A percentile compares a stretch with the other conserved stretches of the same genome.
These are phyloP conservation scores for Ophion costatus DNA, from an alignment of 2,888 invertebrate species.

Conservation along the genomic window DNA sequence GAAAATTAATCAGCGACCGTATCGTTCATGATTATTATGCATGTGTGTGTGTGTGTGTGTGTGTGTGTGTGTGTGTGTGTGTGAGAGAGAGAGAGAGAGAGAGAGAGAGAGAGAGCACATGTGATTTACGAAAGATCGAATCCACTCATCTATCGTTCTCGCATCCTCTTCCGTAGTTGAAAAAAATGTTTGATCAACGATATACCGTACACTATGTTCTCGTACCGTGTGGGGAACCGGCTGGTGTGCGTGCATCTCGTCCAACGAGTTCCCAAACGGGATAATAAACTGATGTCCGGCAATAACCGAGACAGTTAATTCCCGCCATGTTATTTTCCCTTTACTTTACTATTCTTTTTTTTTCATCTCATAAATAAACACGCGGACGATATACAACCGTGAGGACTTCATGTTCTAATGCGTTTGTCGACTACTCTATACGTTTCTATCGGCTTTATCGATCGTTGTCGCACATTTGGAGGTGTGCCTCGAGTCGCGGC, in stretches of 20 bases:
- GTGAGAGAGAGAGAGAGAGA: slow-evolving; percentile 3
- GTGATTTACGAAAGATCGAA: slow-evolving; percentile 40
- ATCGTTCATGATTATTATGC: slow-evolving; percentile 20
- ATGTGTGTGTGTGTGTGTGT: slow-evolving; percentile 8
- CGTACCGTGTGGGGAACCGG: slow-evolving; percentile 45
- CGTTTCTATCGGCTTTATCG: neutral
- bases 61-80: no score
- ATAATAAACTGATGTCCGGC: slow-evolving; percentile 64
- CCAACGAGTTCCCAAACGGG: slow-evolving; percentile 62
- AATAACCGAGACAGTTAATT: slow-evolving; percentile 66
- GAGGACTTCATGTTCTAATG: slow-evolving; percentile 8
- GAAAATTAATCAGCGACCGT: slow-evolving; percentile 32
- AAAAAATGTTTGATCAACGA: slow-evolving; percentile 61
- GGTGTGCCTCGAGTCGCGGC: neutral
- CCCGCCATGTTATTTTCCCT: slow-evolving; percentile 31
- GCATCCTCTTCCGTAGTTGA: slow-evolving; percentile 56
- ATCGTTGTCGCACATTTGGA: neutral
- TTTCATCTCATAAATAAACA: slow-evolving; percentile 1
- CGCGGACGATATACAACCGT: slow-evolving; percentile 23
- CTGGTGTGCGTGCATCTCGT: slow-evolving; percentile 53
- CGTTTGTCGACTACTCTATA: neutral
- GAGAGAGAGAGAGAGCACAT: neutral
- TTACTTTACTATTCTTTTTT: slow-evolving; percentile 16
- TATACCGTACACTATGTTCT: slow-evolving; percentile 55
- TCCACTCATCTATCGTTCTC: slow-evolving; percentile 38